These are phyloP conservation scores for Tetramorium bicarinatum DNA, from an alignment of 2,888 invertebrate species.

Conservation along the genomic window DNA sequence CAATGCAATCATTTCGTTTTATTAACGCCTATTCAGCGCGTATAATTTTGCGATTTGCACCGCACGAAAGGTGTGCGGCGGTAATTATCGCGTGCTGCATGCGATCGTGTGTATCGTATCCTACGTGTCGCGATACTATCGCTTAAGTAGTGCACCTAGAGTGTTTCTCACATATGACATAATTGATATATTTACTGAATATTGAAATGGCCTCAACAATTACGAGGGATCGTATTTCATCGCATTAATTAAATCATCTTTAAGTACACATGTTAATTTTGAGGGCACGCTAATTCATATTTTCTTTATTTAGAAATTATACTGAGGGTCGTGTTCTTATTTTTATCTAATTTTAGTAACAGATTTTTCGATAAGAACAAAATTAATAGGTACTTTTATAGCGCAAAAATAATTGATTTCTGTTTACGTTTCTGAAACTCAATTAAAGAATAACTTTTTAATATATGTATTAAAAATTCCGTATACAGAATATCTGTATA, in stretches of 20 bases:
- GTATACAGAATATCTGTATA: neutral
- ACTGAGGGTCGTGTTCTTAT: neutral
- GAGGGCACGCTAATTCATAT: neutral
- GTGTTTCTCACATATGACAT: constrained; percentile 29
- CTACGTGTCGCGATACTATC: constrained; percentile 44
- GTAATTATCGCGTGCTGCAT: constrained; percentile 54
- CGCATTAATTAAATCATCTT: constrained; percentile 3
- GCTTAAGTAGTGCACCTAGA: constrained; percentile 21
- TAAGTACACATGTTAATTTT: neutral
- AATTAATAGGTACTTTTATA: neutral
- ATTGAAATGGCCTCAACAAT: constrained; percentile 46
- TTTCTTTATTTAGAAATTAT: neutral
- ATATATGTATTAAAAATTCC: too few species aligned
- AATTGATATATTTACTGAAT: constrained; percentile 61
- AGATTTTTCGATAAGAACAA: neutral
- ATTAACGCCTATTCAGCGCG: constrained; percentile 39
- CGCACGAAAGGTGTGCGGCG: constrained; percentile 20
- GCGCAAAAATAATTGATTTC: neutral
- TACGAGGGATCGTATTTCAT: neutral
- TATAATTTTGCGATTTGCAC: constrained; percentile 50
- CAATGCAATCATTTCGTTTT: constrained; percentile 30
- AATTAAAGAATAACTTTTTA: neutral
- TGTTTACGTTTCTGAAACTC: neutral
- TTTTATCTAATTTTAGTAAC: neutral
- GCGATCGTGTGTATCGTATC: constrained; percentile 39